Evolutionary conservation across 2,113 vertebrate genomes (phyloP).

Genomic region (Lasiurus cinereus): DNA sequence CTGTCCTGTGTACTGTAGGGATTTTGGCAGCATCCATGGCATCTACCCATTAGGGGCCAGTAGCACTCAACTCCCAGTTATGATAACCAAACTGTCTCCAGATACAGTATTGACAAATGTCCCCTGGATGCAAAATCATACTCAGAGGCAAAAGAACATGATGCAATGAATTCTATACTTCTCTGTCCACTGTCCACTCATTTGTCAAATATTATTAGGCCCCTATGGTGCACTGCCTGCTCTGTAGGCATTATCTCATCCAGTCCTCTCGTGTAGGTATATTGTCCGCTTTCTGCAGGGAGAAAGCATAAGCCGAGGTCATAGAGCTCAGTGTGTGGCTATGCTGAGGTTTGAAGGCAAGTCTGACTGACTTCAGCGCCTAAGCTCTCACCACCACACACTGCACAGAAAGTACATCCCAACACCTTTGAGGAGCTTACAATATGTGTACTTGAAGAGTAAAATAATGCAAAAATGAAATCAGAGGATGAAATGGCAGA

Average conservation of each 20-base stretch:
- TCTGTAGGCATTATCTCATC: not conserved
- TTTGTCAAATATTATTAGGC: not conserved
- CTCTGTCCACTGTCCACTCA: not conserved
- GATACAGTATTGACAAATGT: not conserved
- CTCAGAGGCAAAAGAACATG: not conserved
- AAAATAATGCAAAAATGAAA: not conserved
- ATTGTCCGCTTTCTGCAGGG: not conserved
- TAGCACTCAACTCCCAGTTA: not conserved
- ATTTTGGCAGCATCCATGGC: not conserved
- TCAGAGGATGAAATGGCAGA: not conserved
- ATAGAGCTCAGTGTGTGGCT: not conserved
- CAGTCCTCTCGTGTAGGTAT: not conserved
- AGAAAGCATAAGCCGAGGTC: not conserved
- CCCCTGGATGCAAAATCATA: not conserved
- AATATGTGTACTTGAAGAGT: not conserved
- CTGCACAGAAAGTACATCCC: not conserved
- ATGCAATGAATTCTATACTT: not conserved
- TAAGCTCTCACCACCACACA: not conserved
- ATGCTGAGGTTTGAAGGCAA: not conserved
- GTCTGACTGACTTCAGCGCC: not conserved
- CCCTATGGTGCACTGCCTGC: fast-evolving
- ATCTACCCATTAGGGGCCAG: not conserved
- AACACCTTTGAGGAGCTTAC: not conserved
- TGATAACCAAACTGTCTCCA: not conserved
- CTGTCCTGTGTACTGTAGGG: fast-evolving